These are phyloP conservation scores for Datnioides undecimradiatus DNA, from an alignment of 2,113 vertebrate species.

Conservation along the genomic window DNA sequence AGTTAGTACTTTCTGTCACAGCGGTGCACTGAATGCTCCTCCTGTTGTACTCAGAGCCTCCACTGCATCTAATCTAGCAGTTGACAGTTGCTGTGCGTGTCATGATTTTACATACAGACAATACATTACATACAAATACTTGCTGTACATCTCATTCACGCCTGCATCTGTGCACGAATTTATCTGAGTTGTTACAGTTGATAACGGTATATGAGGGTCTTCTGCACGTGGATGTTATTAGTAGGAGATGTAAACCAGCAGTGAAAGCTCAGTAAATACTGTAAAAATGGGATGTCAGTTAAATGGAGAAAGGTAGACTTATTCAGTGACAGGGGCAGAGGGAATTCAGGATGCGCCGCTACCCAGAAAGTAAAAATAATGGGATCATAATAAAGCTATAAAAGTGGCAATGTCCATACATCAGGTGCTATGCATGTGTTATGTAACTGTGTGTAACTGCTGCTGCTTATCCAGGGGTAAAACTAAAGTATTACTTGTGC, in stretches of 20 bases:
- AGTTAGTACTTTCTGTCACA: slow-evolving; percentile 73
- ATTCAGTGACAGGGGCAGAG: neutral
- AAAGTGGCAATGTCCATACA: neutral
- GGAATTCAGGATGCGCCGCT: neutral
- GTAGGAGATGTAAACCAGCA: neutral
- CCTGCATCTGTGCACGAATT: neutral
- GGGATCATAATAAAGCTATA: slow-evolving; percentile 7
- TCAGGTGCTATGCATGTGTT: neutral
- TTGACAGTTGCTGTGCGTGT: slow-evolving; percentile 40
- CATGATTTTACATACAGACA: too few relatives aligned
- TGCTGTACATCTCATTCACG: neutral
- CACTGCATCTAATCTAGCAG: slow-evolving; percentile 62
- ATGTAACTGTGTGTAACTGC: neutral
- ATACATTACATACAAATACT: neutral
- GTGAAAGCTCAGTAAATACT: too few relatives aligned
- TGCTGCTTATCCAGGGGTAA: neutral
- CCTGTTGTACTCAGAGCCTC: slow-evolving; percentile 51
- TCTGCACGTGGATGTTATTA: neutral
- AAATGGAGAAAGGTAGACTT: too few relatives aligned
- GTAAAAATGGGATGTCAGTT: too few relatives aligned
- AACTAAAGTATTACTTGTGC: neutral
- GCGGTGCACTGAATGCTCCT: slow-evolving; percentile 59
- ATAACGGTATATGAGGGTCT: neutral
- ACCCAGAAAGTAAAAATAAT: neutral
- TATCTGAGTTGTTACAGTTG: slow-evolving; percentile 11